Percentiles rank a stretch among this genome's conserved stretches.
These are phyloP conservation scores for Pitta sordida DNA, from an alignment of 2,113 vertebrate genomes.

Conservation along the genomic window DNA sequence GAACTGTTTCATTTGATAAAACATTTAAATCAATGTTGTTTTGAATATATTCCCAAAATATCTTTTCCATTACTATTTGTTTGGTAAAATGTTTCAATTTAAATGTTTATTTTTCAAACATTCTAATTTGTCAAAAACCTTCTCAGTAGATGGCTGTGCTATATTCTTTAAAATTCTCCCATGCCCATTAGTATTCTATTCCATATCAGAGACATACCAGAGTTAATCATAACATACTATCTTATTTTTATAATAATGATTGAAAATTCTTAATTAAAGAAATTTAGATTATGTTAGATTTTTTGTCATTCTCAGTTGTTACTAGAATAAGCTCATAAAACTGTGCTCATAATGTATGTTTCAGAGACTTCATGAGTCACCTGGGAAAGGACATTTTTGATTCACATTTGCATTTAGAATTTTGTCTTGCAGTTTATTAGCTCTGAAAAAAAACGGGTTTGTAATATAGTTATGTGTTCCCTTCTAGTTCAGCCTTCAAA, in stretches of 20 bases:
- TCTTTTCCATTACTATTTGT: slow-evolving; percentile 43
- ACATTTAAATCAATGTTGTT: slow-evolving; percentile 40
- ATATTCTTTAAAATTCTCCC: slow-evolving; percentile 59
- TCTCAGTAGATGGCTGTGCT: slow-evolving; percentile 38
- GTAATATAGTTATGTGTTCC: background rate
- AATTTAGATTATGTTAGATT: slow-evolving; percentile 57
- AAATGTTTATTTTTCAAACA: slow-evolving; percentile 55
- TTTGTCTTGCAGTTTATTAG: slow-evolving; percentile 41
- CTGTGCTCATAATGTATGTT: slow-evolving; percentile 23
- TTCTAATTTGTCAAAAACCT: slow-evolving; percentile 58
- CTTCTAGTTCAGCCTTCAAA: background rate
- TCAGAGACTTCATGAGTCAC: slow-evolving; percentile 47
- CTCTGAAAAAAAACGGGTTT: background rate
- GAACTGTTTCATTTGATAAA: slow-evolving; percentile 37
- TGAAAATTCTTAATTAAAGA: slow-evolving; percentile 64
- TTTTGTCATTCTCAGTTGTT: slow-evolving; percentile 47
- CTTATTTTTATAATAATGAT: slow-evolving; percentile 36
- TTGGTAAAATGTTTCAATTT: slow-evolving; percentile 54
- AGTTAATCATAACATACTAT: background rate
- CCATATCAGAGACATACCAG: background rate
- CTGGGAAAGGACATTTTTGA: slow-evolving; percentile 46
- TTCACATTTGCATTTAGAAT: slow-evolving; percentile 41
- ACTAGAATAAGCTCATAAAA: slow-evolving; percentile 47
- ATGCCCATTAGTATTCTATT: slow-evolving; percentile 55
- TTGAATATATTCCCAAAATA: slow-evolving; percentile 64